These are phyloP conservation scores for Bothrops jararaca DNA, from an alignment of 2,113 vertebrate species.

Conservation along the genomic window DNA sequence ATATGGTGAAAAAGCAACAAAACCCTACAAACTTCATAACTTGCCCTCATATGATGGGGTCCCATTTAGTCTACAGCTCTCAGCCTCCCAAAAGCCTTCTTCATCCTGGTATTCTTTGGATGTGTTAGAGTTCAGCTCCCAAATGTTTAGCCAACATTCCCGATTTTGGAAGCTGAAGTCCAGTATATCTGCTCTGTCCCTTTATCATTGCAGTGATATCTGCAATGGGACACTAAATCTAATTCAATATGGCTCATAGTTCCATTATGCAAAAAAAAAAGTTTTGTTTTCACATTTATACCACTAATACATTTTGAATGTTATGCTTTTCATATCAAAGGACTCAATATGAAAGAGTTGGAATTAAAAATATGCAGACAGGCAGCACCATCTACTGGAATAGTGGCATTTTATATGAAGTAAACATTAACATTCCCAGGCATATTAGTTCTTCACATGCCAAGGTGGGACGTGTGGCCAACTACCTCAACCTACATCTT, in stretches of 20 bases:
- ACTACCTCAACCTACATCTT: background rate
- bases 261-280: slow-evolving; percentile 33
- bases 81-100: background rate
- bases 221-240: slow-evolving; percentile 25
- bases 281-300: background rate
- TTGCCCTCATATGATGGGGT: background rate
- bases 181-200: background rate
- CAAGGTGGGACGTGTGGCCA: background rate
- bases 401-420: background rate
- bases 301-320: background rate
- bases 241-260: slow-evolving; percentile 23
- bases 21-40: background rate
- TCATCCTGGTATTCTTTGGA: background rate
- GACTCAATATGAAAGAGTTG: background rate
- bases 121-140: background rate
- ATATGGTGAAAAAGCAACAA: background rate
- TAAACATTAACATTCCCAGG: background rate
- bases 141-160: background rate
- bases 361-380: slow-evolving; percentile 60
- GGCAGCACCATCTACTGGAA: slow-evolving; percentile 78
- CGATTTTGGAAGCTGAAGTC: background rate
- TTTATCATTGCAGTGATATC: background rate
- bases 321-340: background rate
- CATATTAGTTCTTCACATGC: background rate
- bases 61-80: background rate